Evolutionary conservation across 1,140 invertebrate species (phyloP).

Genomic region (Nymphalis io): DNA sequence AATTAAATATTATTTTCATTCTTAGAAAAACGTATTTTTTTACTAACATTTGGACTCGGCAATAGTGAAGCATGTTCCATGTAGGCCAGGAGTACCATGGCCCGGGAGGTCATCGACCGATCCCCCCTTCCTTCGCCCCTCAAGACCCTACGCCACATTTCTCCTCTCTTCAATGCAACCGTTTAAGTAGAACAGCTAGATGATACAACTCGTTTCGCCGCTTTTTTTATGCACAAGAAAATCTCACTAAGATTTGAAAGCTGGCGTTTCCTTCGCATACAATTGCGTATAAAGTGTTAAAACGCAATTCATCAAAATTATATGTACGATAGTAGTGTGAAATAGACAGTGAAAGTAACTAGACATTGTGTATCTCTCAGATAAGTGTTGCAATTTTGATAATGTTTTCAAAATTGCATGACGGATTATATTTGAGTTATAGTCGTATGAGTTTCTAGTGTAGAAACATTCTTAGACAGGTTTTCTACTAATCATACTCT

Average conservation of each 20-base stretch:
- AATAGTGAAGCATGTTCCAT: slow-evolving; percentile 24
- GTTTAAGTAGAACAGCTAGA: slow-evolving; percentile 54
- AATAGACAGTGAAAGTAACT: not conserved
- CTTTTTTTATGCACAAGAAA: slow-evolving; percentile 49
- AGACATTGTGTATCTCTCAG: not conserved
- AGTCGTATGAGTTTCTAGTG: too few relatives aligned
- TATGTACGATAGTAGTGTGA: not conserved
- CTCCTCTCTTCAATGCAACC: slow-evolving; percentile 56
- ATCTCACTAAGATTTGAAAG: slow-evolving; percentile 37
- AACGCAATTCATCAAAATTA: slow-evolving; percentile 10
- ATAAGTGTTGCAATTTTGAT: too few relatives aligned
- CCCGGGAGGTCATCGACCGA: slow-evolving; percentile 63
- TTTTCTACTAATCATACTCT: too few relatives aligned
- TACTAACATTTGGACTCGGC: not conserved
- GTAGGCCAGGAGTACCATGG: slow-evolving; percentile 76
- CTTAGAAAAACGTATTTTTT: not conserved
- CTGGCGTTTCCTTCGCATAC: slow-evolving; percentile 25
- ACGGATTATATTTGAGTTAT: too few relatives aligned
- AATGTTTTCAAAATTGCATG: too few relatives aligned
- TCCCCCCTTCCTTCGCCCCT: slow-evolving; percentile 40
- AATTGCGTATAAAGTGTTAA: slow-evolving; percentile 14
- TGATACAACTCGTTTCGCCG: slow-evolving; percentile 50
- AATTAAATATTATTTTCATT: not conserved
- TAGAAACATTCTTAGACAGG: too few relatives aligned
- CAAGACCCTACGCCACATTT: slow-evolving; percentile 67